A percentile compares a stretch with the other conserved stretches of the same genome.
Evolutionary conservation across 2,888 invertebrate species (phyloP).

Genomic region (Octonoba sinensis): DNA sequence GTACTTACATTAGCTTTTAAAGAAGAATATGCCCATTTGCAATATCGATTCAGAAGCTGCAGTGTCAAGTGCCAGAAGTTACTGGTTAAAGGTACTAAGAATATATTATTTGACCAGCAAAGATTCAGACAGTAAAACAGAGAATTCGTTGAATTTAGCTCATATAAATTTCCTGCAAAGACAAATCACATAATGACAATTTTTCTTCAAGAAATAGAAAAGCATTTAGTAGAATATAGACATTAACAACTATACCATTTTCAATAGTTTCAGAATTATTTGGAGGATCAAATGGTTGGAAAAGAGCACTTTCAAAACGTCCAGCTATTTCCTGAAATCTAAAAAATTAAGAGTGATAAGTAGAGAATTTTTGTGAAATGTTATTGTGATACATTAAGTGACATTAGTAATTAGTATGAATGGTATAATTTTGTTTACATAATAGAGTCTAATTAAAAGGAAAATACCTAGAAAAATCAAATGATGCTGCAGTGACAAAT

Average conservation of each 20-base stretch:
- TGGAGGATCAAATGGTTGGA: slow-evolving; percentile 65
- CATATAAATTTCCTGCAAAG: not conserved
- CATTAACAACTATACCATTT: not conserved
- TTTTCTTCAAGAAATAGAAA: not conserved
- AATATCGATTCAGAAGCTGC: slow-evolving; percentile 84
- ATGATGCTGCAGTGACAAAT: too few relatives aligned
- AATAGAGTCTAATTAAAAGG: too few relatives aligned
- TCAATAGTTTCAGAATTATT: not conserved
- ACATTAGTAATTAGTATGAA: too few relatives aligned
- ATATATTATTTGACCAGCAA: slow-evolving; percentile 86
- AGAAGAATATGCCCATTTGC: slow-evolving; percentile 77
- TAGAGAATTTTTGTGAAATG: too few relatives aligned
- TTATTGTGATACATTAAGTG: too few relatives aligned
- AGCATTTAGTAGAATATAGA: not conserved
- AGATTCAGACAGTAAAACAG: slow-evolving; percentile 67
- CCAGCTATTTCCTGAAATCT: slow-evolving; percentile 94
- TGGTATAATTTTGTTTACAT: too few relatives aligned
- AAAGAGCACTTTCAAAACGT: slow-evolving; percentile 74
- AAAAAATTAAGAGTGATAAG: slow-evolving; percentile 59
- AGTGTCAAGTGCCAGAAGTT: slow-evolving; percentile 88
- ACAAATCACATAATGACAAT: not conserved
- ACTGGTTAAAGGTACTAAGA: slow-evolving; percentile 77
- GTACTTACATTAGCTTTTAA: not conserved
- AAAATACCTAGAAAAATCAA: too few relatives aligned
- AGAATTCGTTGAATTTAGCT: slow-evolving; percentile 12